Evolutionary conservation across 92 coral and sea anemone species (phyloP), one percentile per base, ranked within the genome.

Genomic region (Palythoa caribaeorum): DNA sequence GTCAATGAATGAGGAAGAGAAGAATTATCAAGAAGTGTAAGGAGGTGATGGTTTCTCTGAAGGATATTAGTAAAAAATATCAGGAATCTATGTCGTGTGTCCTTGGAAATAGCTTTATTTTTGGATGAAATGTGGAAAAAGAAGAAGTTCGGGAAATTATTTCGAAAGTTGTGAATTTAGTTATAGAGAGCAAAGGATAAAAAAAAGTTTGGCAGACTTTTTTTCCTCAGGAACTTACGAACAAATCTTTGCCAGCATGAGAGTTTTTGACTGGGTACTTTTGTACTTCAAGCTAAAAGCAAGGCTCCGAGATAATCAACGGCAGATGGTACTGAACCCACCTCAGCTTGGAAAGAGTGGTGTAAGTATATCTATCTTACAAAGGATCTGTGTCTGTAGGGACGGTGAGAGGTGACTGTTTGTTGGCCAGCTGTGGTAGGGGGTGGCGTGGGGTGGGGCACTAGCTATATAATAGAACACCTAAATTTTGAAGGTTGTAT

Each of bases 291-390:
- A 85, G 74, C 13, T 89, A 15, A 88, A 92, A 76, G 71, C 90
- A 50, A 89, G 70, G 51, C 81, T 92, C 7, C 92, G 90, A 38
- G 94, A 92, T 76, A 80, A 89, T 11, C 92, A 80, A 10, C 85
- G 92, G 94, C 90, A 88, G 78, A 85, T 86, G 37, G 78, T 92
- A 19, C 90, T 89, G 48, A 92, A 92, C 38, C 57, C 83, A n/a
- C 85, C 92, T 51, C 86, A 89, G 80, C 92, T 92, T 85, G 94
- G 94, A 63, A 88, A 87, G 65, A 77, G 92, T 85, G 83, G 88
- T 90, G 92, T 92, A 84, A 78, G 94, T 7, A 28, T n/a, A n/a
- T 4, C 2, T n/a, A 7, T 66, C 19, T 28, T 28, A 28, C 28
- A 28, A 28, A 28, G 28, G 28, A 28, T 28, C 28, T 28, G 28